Percentiles rank a stretch among this genome's conserved stretches.
phyloP scores from a whole-genome alignment of 2,888 invertebrate species.

The Agonum fuliginosum region DNA sequence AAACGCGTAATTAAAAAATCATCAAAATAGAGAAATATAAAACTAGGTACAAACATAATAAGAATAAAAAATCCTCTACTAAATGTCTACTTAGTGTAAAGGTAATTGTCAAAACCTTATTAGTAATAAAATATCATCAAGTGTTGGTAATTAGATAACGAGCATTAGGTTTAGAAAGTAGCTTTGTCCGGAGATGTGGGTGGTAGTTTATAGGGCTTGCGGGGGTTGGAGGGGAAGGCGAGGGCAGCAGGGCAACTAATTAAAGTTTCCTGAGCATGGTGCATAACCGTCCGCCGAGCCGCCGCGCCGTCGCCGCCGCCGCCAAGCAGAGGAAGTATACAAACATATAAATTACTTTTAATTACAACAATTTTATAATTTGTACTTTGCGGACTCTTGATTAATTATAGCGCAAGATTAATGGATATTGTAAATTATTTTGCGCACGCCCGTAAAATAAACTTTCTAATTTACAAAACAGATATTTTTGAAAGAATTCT shows the following conservation, averaged over 20 bases:
- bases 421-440: constrained; percentile 71
- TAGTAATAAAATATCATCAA: no score
- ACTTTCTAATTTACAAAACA: constrained; percentile 60
- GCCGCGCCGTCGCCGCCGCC: constrained; percentile 8
- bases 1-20: no score
- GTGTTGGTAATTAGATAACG: background rate
- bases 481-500: constrained; percentile 63
- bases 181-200: background rate
- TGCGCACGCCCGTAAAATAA: constrained; percentile 66
- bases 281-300: constrained; percentile 68
- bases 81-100: no score
- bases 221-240: background rate
- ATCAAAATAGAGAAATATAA: no score
- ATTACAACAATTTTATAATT: constrained; percentile 73
- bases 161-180: background rate
- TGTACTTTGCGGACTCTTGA: constrained; percentile 71
- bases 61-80: no score
- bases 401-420: constrained; percentile 71
- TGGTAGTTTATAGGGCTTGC: constrained; percentile 25
- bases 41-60: no score
- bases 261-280: constrained; percentile 70
- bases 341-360: constrained; percentile 73
- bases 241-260: constrained; percentile 65
- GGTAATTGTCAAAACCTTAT: no score
- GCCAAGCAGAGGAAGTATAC: constrained; percentile 60